Evolutionary conservation across 2,797 vertebrate genomes (phyloP).

Genomic region (Eremophila alpestris): DNA sequence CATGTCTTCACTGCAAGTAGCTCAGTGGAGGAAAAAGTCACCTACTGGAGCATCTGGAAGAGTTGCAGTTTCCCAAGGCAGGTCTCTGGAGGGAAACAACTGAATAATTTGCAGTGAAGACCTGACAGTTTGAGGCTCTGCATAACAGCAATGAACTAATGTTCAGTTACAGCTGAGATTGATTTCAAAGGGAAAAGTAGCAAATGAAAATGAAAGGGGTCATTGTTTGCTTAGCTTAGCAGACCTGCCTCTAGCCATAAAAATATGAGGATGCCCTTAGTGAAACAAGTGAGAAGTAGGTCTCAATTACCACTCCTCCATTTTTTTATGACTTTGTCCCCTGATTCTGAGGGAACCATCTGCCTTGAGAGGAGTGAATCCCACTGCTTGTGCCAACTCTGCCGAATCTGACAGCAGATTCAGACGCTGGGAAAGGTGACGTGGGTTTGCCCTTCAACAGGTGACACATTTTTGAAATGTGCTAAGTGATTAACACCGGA

Average conservation of each 20-base stretch:
- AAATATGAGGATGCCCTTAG: not conserved
- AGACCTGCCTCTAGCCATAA: not conserved
- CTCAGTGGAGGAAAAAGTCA: not conserved
- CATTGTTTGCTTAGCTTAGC: not conserved
- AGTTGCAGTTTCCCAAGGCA: not conserved
- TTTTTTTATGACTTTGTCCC: not conserved
- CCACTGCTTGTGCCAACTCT: not conserved
- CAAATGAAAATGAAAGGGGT: not conserved
- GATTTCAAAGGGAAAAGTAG: not conserved
- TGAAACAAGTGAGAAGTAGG: not conserved
- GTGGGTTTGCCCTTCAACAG: not conserved
- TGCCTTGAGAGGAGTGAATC: not conserved
- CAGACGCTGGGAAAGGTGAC: not conserved
- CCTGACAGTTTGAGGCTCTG: not conserved
- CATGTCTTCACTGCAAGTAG: not conserved
- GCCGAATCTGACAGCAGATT: not conserved
- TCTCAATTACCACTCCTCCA: not conserved
- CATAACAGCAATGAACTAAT: not conserved
- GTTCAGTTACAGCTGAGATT: not conserved
- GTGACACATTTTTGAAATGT: not conserved
- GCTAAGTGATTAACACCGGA: not conserved
- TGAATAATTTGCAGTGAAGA: not conserved
- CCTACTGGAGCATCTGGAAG: not conserved
- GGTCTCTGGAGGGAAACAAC: not conserved
- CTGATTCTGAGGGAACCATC: not conserved